Conservation (phyloP, 2,888 invertebrate species). For the Saturnia japonica region DNA sequence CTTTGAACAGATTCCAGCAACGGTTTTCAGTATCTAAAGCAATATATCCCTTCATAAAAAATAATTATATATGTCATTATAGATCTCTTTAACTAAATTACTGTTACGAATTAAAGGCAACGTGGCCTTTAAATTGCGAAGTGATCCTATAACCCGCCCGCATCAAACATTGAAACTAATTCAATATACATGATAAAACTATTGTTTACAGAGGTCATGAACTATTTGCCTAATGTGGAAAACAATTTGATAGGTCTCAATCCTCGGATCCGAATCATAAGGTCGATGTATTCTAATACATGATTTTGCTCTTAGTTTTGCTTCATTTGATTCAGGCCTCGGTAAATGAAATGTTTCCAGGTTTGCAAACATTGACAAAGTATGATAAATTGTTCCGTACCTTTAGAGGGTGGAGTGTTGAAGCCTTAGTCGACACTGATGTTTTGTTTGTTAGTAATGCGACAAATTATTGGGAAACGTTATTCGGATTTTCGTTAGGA, state of each 20-base stretch:
- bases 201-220: constrained; percentile 10
- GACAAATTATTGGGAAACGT: neutral
- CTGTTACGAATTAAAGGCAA: neutral
- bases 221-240: constrained; percentile 7
- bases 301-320: constrained; percentile 24
- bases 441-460: constrained; percentile 6
- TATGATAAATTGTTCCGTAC: constrained; percentile 9
- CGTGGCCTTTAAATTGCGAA: neutral
- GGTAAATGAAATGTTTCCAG: constrained; percentile 15
- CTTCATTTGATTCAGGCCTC: constrained; percentile 20
- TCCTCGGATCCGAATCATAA: neutral
- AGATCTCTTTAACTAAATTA: constrained; percentile 1
- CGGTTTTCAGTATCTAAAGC: neutral
- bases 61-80: too few relatives aligned
- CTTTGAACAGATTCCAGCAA: neutral
- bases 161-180: constrained; percentile 15
- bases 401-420: constrained; percentile 1
- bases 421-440: neutral
- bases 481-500: neutral
- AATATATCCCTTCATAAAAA: neutral
- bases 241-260: constrained; percentile 5
- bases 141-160: constrained; percentile 8
- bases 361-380: constrained; percentile 16
- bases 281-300: constrained; percentile 18
- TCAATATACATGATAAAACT: constrained; percentile 19